These are phyloP conservation scores for Ochotona curzoniae DNA, from an alignment of 2,113 vertebrate species.

Conservation along the genomic window DNA sequence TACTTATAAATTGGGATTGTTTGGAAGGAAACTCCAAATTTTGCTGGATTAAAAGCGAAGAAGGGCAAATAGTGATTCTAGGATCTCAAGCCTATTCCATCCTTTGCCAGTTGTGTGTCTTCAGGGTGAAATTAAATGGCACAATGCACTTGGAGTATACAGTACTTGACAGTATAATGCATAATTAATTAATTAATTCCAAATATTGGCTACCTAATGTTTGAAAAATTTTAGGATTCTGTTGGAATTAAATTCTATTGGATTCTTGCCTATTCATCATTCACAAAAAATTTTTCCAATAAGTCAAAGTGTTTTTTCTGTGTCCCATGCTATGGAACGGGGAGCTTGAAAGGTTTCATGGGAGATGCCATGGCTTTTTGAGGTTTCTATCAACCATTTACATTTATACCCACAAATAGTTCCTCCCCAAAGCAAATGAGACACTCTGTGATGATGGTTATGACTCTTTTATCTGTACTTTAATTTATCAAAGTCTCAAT, in stretches of 20 bases:
- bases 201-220: not conserved
- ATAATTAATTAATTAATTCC: not conserved
- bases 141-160: not conserved
- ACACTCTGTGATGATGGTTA: not conserved
- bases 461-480: not conserved
- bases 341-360: not conserved
- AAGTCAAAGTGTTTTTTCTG: not conserved
- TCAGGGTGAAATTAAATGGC: not conserved
- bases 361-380: not conserved
- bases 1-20: not conserved
- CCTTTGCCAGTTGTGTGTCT: not conserved
- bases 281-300: not conserved
- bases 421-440: constrained; percentile 13
- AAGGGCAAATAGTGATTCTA: not conserved
- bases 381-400: not conserved
- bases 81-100: not conserved
- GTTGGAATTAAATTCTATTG: not conserved
- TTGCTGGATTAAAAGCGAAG: not conserved
- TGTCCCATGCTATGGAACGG: not conserved
- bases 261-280: not conserved
- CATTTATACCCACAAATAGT: not conserved
- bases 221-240: not conserved
- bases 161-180: not conserved
- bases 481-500: not conserved
- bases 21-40: not conserved